Evolutionary conservation across 2,113 vertebrate species (phyloP).

Genomic region (Cochlearius cochlearius): DNA sequence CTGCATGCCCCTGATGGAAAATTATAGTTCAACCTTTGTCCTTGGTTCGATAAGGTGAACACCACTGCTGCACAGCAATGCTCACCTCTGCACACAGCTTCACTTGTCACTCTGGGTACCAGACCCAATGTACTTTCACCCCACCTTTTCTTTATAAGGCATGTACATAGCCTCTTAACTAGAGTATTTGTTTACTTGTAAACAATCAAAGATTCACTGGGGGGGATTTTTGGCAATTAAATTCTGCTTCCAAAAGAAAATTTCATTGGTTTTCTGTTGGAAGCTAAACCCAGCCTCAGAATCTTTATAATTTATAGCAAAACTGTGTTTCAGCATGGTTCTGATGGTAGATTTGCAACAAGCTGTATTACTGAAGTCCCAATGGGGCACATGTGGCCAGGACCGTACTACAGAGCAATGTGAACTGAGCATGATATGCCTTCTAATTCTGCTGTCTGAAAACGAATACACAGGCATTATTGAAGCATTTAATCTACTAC

Average conservation of each 20-base stretch:
- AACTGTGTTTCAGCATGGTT: background rate
- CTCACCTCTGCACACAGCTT: background rate
- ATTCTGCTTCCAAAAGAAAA: background rate
- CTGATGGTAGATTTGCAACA: background rate
- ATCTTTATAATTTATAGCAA: background rate
- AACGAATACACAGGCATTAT: rapidly evolving
- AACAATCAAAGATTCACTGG: background rate
- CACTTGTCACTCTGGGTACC: background rate
- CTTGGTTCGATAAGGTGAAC: background rate
- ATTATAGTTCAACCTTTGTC: background rate
- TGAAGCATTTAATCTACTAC: background rate
- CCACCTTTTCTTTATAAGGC: background rate
- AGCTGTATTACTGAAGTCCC: background rate
- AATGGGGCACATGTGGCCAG: rapidly evolving
- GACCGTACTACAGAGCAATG: background rate
- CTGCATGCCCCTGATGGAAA: rapidly evolving
- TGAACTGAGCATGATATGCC: rapidly evolving
- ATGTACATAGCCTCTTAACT: background rate
- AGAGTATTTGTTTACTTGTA: background rate
- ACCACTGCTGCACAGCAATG: rapidly evolving
- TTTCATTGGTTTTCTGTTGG: background rate
- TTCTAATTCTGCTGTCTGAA: background rate
- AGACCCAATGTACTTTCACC: background rate
- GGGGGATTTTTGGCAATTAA: background rate
- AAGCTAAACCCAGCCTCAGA: background rate